Percentiles rank a stretch among this genome's conserved stretches.
Conservation (phyloP, 2,888 invertebrate genomes). For the Stenodera caucasica region DNA sequence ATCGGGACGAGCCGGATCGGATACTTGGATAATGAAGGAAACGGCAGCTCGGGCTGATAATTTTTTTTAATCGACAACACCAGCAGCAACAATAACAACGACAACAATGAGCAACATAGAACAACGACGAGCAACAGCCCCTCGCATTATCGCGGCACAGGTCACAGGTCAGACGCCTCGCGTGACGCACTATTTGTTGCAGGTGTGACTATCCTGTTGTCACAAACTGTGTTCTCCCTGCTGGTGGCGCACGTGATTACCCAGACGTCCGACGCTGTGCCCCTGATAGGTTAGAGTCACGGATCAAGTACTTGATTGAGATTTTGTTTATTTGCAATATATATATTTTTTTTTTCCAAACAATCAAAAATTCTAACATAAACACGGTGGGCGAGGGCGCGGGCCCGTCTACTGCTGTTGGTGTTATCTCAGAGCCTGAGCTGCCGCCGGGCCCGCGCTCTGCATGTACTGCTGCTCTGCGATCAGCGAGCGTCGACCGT, state of each 20-base stretch:
- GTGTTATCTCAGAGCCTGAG: background rate
- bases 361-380: no score
- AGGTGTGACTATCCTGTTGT: conserved; percentile 99
- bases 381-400: conserved; percentile 41
- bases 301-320: conserved; percentile 40
- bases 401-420: conserved; percentile 34
- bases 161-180: conserved; percentile 56
- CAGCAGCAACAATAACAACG: background rate
- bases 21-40: conserved; percentile 52
- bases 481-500: conserved; percentile 39
- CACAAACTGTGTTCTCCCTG: conserved; percentile 98
- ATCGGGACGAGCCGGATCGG: conserved; percentile 54
- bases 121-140: background rate
- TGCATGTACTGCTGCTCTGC: conserved; percentile 45
- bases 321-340: conserved; percentile 49
- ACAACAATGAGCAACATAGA: background rate
- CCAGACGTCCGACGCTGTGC: conserved; percentile 98
- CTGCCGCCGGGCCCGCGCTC: conserved; percentile 43
- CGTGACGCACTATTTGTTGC: conserved; percentile 69
- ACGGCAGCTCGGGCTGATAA: conserved; percentile 22
- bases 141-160: conserved; percentile 48
- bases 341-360: no score
- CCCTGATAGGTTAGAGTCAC: conserved; percentile 84
- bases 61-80: conserved; percentile 6
- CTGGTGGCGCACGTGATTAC: conserved; percentile 99